Percentiles rank a stretch among this genome's conserved stretches.
Conservation (phyloP, 1,140 invertebrate species). For the Parapsyche elsis region DNA sequence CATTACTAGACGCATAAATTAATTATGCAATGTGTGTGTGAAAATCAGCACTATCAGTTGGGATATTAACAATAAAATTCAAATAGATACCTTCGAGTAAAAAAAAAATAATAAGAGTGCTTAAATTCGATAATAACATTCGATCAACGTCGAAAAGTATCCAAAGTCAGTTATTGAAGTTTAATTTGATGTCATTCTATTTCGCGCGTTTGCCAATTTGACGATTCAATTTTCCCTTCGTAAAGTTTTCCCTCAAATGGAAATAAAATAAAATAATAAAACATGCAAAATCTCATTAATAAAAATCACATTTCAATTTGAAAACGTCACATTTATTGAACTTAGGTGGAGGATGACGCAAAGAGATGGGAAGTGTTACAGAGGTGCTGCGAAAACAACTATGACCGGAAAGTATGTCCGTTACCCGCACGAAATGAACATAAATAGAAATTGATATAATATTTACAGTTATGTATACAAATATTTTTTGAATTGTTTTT, state of each 20-base stretch:
- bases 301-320: slow-evolving; percentile 50
- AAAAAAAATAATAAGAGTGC: not conserved
- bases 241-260: not conserved
- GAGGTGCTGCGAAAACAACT: slow-evolving; percentile 36
- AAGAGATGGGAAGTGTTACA: slow-evolving; percentile 23
- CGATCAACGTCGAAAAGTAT: too few species aligned
- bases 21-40: not conserved
- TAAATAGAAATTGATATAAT: not conserved
- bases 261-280: not conserved
- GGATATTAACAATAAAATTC: too few species aligned
- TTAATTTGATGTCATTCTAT: slow-evolving; percentile 5
- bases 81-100: not conserved
- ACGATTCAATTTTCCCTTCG: slow-evolving; percentile 16
- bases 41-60: not conserved
- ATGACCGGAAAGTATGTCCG: not conserved
- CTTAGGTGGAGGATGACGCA: slow-evolving; percentile 39
- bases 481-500: too few species aligned
- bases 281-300: slow-evolving; percentile 47
- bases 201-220: not conserved
- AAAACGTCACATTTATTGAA: slow-evolving; percentile 50
- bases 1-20: not conserved
- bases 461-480: not conserved
- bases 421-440: slow-evolving; percentile 6
- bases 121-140: too few species aligned
- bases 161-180: not conserved